Conservation (phyloP, 2,797 vertebrate genomes). For the Macropus fuliginosus region DNA sequence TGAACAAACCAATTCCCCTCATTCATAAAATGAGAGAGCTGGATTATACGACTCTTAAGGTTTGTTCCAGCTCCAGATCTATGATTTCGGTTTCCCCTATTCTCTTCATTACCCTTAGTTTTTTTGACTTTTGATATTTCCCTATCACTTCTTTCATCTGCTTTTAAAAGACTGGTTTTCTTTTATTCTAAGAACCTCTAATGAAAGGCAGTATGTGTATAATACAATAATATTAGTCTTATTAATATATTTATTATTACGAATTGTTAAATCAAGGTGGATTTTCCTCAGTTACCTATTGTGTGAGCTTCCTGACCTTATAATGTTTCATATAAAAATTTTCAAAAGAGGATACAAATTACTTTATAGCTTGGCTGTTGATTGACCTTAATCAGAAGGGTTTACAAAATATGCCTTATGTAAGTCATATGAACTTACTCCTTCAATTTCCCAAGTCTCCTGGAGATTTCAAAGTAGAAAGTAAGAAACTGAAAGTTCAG, state of each 20-base stretch:
- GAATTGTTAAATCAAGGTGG: not conserved
- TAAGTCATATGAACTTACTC: not conserved
- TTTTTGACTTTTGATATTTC: slow-evolving; percentile 22
- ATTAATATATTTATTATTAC: slow-evolving; percentile 8
- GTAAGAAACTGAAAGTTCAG: slow-evolving; percentile 34
- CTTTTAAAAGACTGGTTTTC: not conserved
- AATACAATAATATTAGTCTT: not conserved
- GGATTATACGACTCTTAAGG: too few species aligned
- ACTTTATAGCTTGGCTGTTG: not conserved
- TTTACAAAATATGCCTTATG: not conserved
- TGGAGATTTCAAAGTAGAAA: slow-evolving; percentile 6
- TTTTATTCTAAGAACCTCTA: slow-evolving; percentile 16
- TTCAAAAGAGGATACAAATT: slow-evolving; percentile 30
- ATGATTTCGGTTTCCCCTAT: slow-evolving; percentile 6
- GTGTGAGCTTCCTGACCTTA: not conserved
- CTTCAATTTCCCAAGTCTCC: slow-evolving; percentile 11
- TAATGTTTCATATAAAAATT: slow-evolving; percentile 31
- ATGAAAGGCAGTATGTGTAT: slow-evolving; percentile 10
- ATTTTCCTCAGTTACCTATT: slow-evolving; percentile 31
- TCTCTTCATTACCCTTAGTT: slow-evolving; percentile 10
- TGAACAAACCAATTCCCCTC: not conserved
- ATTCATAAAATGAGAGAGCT: slow-evolving; percentile 46
- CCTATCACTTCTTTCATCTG: not conserved
- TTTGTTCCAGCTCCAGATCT: not conserved
- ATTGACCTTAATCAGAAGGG: not conserved